A percentile compares a stretch with the other conserved stretches of the same genome.
phyloP scores from a whole-genome alignment of 2,888 invertebrate species.

The Platycheirus albimanus region DNA sequence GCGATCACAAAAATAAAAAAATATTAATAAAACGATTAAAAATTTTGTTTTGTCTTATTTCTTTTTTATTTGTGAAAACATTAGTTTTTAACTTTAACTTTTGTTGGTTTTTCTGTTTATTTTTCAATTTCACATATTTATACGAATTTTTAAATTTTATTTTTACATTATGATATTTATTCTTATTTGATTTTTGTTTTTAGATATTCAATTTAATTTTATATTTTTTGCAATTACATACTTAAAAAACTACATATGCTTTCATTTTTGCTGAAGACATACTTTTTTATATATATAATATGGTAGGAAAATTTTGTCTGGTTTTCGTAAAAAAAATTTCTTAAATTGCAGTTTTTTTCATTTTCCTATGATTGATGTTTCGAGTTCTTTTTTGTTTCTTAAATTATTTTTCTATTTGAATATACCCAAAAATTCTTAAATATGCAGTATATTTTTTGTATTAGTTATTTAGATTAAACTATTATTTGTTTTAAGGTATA shows the following conservation, averaged over 20 bases:
- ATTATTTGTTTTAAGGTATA: constrained; percentile 53
- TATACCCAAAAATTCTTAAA: constrained; percentile 37
- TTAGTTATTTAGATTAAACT: constrained; percentile 57
- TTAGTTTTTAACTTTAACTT: constrained; percentile 55
- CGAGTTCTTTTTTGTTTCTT: constrained; percentile 29
- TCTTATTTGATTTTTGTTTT: constrained; percentile 1
- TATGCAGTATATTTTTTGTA: constrained; percentile 31
- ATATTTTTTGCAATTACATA: constrained; percentile 58
- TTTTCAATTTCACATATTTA: constrained; percentile 57
- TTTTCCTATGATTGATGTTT: constrained; percentile 67
- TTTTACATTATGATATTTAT: constrained; percentile 70
- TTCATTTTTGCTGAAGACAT: constrained; percentile 31
- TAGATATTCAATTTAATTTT: constrained; percentile 52
- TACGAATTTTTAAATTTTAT: constrained; percentile 46
- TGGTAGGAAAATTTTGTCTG: constrained; percentile 56
- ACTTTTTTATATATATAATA: constrained; percentile 22
- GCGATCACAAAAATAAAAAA: constrained; percentile 56
- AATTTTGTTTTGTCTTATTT: constrained; percentile 17
- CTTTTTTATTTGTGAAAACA: constrained; percentile 74
- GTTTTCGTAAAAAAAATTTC: constrained; percentile 70
- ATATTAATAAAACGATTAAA: constrained; percentile 57
- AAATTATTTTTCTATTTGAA: constrained; percentile 16
- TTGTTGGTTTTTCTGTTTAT: constrained; percentile 16
- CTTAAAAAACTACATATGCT: constrained; percentile 67
- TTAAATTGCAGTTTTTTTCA: constrained; percentile 46